These are phyloP conservation scores for Cynaeus angustus DNA, from an alignment of 2,888 invertebrate genomes.

Conservation along the genomic window DNA sequence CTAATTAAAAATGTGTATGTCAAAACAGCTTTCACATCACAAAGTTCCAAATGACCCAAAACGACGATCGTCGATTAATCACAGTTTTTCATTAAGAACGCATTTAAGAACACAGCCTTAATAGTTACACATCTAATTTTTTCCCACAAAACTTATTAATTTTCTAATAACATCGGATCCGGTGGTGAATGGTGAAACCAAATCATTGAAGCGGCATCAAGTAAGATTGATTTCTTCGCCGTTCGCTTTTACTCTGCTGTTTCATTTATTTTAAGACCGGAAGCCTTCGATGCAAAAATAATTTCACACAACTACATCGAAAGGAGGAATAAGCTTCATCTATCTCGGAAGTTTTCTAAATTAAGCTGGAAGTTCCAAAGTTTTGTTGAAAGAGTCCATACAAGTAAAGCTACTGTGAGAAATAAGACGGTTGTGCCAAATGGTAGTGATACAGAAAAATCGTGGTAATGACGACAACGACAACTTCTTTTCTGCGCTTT, in stretches of 20 bases:
- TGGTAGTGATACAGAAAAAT: neutral
- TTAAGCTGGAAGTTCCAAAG: constrained; percentile 29
- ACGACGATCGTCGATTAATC: constrained; percentile 21
- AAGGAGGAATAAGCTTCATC: constrained; percentile 29
- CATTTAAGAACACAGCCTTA: constrained; percentile 9
- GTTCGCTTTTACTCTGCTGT: constrained; percentile 27
- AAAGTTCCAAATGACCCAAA: neutral
- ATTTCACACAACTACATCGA: constrained; percentile 21
- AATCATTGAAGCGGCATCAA: constrained; percentile 38
- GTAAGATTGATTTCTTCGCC: constrained; percentile 38
- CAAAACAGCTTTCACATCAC: too few species aligned
- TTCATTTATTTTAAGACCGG: constrained; percentile 40
- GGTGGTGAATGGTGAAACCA: constrained; percentile 3
- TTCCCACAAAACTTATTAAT: constrained; percentile 37
- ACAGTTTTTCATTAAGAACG: constrained; percentile 32
- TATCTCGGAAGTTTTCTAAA: constrained; percentile 33
- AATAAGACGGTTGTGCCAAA: neutral
- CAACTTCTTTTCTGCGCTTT: neutral
- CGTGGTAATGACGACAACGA: neutral
- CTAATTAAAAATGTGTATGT: neutral
- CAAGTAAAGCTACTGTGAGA: constrained; percentile 14
- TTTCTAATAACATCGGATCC: constrained; percentile 35
- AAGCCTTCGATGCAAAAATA: constrained; percentile 34
- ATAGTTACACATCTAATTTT: constrained; percentile 22
- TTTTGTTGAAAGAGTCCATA: constrained; percentile 14